Evolutionary conservation across 2,113 vertebrate genomes (phyloP), one percentile per base, ranked within the genome.

Genomic region (Podiceps cristatus): DNA sequence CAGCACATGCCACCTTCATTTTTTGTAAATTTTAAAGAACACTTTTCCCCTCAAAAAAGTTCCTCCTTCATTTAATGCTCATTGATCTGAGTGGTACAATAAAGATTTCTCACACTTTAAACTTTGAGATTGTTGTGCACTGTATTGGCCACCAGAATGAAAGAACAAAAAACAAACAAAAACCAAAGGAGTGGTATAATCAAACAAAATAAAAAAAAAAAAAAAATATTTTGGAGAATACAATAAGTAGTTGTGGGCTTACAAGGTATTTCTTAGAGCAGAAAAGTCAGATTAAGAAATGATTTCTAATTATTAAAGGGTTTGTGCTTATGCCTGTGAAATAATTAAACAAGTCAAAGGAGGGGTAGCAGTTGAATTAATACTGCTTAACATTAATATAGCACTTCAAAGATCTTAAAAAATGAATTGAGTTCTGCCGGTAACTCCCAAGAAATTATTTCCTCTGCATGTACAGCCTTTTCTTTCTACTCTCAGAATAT

Each of bases 331-430:
- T 64, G 29, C 3, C 11, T 87, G 18, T 69, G 58, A 85, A 91
- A 85, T 85, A 81, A 85, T 91, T 68, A 73, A 74, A 64, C 14
- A 82, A 78, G 47, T 91, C 56, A 75, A 47, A 93, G 49, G 42
- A 88, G 33, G 47, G 20, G 13, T 49, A 91, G 27, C 17, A 62
- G 62, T 49, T 19, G 9, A 87, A 92, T 85, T 95, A 94, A 55
- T 82, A 76, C 20, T 68, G 52, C 42, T 93, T 87, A 89, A 60
- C 27, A 82, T 82, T 75, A 82, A 10, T 66, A 56, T 12, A 73
- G 13, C 9, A 87, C 62, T 96, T 96, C 84, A 94, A 94, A 92
- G 81, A 20, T 76, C 66, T 91, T 15, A 42, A 59, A 94, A 89
- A 91, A 86, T 87, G 58, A 87, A 82, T 88, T 83, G 24, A 91